phyloP scores from a whole-genome alignment of 2,797 vertebrate species.

The Hemitrygon akajei region DNA sequence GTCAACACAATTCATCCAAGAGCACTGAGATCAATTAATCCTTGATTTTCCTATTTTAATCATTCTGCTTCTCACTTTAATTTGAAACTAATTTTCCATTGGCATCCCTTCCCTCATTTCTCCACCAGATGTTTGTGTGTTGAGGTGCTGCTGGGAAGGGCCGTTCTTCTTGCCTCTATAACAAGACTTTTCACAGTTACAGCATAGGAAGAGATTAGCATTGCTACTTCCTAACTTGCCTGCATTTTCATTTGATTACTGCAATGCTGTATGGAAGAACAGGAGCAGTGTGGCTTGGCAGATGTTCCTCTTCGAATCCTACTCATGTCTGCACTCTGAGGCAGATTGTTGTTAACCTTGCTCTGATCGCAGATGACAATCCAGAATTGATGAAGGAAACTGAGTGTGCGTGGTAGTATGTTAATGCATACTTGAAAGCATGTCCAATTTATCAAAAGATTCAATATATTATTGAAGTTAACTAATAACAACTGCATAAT shows the following conservation, averaged over 20 bases:
- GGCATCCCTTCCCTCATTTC: not conserved
- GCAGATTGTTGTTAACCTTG: not conserved
- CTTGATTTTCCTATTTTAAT: not conserved
- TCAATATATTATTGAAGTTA: slow-evolving; percentile 1
- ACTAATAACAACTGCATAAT: not conserved
- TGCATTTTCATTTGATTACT: not conserved
- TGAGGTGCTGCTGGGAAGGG: not conserved
- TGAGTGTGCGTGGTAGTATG: not conserved
- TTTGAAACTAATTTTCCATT: not conserved
- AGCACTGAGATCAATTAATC: not conserved
- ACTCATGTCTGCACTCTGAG: not conserved
- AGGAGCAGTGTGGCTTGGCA: not conserved
- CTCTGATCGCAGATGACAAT: not conserved
- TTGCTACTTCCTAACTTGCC: not conserved
- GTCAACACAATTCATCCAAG: not conserved
- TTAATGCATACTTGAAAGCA: not conserved
- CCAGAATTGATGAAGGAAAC: not conserved
- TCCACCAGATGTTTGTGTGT: not conserved
- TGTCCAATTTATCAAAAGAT: not conserved
- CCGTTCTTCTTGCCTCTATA: not conserved
- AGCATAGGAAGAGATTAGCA: not conserved
- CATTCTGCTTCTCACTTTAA: not conserved
- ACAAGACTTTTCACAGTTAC: not conserved
- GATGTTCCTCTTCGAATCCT: not conserved
- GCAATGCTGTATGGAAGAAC: not conserved